Evolutionary conservation across 2,113 vertebrate species (phyloP), one percentile per base, ranked within the genome.

Genomic region (Raja brachyura): DNA sequence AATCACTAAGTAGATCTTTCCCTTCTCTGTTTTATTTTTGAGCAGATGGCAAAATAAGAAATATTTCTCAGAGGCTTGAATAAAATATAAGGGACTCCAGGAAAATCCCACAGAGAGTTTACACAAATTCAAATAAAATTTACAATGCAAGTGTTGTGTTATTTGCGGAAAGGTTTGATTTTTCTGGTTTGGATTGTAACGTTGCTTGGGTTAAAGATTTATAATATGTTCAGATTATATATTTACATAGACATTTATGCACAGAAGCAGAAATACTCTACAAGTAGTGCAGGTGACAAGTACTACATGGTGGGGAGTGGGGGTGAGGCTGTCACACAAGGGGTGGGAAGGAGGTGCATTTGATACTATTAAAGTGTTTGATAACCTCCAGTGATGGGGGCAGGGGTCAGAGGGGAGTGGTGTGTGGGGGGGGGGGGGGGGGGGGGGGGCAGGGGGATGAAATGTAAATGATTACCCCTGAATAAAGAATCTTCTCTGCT

Each of bases 41-140:
- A 20, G 14, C 90, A 92, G 90, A 13, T 54, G 83, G 39, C 66
- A 92, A 92, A 92, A 70, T 92, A 73, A 92, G 66, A 73, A 73
- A 73, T 48, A 73, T 39, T 48, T 48, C 48, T 22, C 90, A 73
- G 68, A 25, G 20, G 68, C 20, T 33, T 92, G 33, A 61, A 88
- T 63, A 18, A 88, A n/a, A 63, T 33, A 31, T 63, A n/a, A 88
- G 83, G n/a, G 56, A 31, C 83, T 63, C 54, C 9, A 1, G 28
- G 56, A 86, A 88, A 88, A 88, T 63, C 83, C 59, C 59, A 63
- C 28, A 31, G 5, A 77, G 75, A 77, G 10, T 25, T 18, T 25
- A 22, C 20, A 28, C 25, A 83, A 25, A 56, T 56, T 83, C 22
- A 28, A 83, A 83, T 77, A 33, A 33, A 33, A 33, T 77, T 77